These are phyloP conservation scores for Dendrocincla fuliginosa DNA, from an alignment of 2,797 vertebrate species.

Conservation along the genomic window DNA sequence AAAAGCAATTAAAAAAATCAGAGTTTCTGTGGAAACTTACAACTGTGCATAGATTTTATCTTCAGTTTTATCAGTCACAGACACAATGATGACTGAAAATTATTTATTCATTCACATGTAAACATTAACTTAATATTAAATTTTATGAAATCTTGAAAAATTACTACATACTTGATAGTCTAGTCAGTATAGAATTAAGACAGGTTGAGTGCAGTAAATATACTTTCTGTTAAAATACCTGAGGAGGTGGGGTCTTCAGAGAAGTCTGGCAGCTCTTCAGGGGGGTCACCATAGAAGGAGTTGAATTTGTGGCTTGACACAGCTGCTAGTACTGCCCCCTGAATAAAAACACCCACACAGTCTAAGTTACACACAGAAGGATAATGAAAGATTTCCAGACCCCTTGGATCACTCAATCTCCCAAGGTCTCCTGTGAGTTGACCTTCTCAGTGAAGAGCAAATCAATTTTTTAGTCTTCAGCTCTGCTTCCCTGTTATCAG, in stretches of 20 bases:
- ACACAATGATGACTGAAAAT: not conserved
- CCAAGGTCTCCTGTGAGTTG: not conserved
- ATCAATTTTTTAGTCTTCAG: not conserved
- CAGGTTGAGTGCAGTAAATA: not conserved
- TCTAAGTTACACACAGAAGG: slow-evolving; percentile 21
- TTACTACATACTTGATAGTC: not conserved
- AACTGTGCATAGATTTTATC: not conserved
- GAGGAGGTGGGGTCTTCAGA: slow-evolving; percentile 96
- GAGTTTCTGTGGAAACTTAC: not conserved
- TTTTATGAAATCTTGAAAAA: not conserved
- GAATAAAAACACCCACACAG: slow-evolving; percentile 55
- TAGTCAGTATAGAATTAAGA: not conserved
- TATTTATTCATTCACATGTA: not conserved
- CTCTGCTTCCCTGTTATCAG: not conserved
- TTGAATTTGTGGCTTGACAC: slow-evolving; percentile 99
- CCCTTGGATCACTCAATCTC: not conserved
- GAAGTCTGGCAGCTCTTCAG: slow-evolving; percentile 95
- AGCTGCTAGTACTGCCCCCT: slow-evolving; percentile 97
- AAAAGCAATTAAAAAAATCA: not conserved
- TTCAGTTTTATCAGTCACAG: not conserved
- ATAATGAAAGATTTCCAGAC: slow-evolving; percentile 12
- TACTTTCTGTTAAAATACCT: slow-evolving; percentile 78
- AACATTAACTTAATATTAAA: not conserved
- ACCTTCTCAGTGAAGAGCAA: not conserved
- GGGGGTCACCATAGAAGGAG: slow-evolving; percentile 96